Evolutionary conservation across 2,888 invertebrate species (phyloP), one percentile per base, ranked within the genome.

Genomic region (Drosophila diplacantha): DNA sequence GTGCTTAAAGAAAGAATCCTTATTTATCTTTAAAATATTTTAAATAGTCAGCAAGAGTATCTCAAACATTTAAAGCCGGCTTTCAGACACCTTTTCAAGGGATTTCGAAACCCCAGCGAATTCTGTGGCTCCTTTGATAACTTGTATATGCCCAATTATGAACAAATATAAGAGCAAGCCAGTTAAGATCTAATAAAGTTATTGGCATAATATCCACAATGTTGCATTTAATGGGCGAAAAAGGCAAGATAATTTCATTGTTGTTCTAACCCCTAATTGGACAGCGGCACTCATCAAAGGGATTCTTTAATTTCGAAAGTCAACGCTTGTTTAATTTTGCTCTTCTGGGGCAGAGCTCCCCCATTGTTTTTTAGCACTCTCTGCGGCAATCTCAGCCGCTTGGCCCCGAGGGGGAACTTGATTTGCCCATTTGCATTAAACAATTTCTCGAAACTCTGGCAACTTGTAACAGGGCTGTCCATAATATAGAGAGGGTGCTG

Each of bases 341-440:
- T 18, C 67, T 51, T 66, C 50, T 41, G 44, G 22, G 50, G 39
- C 43, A 7, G 18, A 18, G 34, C 51, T 49, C 16, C 55, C 60
- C 56, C 56, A 55, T 47, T 49, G 49, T 64, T 52, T 65, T 52
- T 46, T 44, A 38, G 59, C 57, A 39, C 56, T 39, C 51, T 52
- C 39, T 29, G 51, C 77, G 77, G 77, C 81, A 77, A 77, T 77
- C 77, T 80, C 83, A 60, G 83, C 59, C 51, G 43, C 62, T 61
- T 59, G 52, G 69, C 83, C 77, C 56, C 53, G 50, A 38, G 83
- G 81, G 77, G 68, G 35, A 56, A 62, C 44, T 61, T 61, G 63
- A 47, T 58, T 59, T 61, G 37, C 39, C 80, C 77, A 82, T 77
- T 77, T 80, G 81, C 77, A 77, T 77, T 77, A 77, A 73, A 68